Conservation (phyloP, 1,140 invertebrate species). For the Psilanteris sp. region DNA sequence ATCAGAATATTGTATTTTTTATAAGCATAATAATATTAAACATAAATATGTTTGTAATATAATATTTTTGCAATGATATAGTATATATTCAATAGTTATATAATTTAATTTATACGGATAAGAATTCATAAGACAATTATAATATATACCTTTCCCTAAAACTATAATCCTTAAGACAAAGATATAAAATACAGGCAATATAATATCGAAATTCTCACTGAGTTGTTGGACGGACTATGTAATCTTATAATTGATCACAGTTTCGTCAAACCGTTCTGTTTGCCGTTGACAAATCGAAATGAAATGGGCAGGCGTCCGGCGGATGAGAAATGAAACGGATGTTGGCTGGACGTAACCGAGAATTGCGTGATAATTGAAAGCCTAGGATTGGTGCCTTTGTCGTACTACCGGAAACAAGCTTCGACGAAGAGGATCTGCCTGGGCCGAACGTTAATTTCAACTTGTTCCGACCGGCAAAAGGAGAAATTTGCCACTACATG, state of each 20-base stretch:
- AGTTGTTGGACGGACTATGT: conserved; percentile 50
- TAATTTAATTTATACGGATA: too few relatives aligned
- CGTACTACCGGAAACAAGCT: conserved; percentile 46
- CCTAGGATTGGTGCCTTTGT: conserved; percentile 49
- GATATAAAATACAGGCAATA: conserved; percentile 39
- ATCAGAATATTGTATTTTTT: too few relatives aligned
- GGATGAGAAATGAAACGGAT: conserved; percentile 63
- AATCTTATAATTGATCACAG: conserved; percentile 66
- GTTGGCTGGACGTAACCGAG: conserved; percentile 58
- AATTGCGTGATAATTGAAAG: conserved; percentile 68
- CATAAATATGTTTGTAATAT: too few relatives aligned
- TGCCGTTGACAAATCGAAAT: conserved; percentile 65
- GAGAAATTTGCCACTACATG: conserved; percentile 46
- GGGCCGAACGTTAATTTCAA: conserved; percentile 51
- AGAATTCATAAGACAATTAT: too few relatives aligned
- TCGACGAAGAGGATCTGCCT: conserved; percentile 46
- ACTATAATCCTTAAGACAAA: conserved; percentile 56
- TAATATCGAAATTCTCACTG: conserved; percentile 27
- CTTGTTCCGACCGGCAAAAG: conserved; percentile 42
- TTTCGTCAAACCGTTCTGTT: conserved; percentile 64
- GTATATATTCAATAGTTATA: too few relatives aligned
- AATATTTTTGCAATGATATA: too few relatives aligned
- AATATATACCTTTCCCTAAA: too few relatives aligned
- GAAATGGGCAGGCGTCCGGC: conserved; percentile 60
- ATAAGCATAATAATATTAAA: too few relatives aligned